Percentiles rank a stretch among this genome's conserved stretches.
Conservation (phyloP, 2,797 vertebrate genomes). For the Hoplostethus atlanticus region DNA sequence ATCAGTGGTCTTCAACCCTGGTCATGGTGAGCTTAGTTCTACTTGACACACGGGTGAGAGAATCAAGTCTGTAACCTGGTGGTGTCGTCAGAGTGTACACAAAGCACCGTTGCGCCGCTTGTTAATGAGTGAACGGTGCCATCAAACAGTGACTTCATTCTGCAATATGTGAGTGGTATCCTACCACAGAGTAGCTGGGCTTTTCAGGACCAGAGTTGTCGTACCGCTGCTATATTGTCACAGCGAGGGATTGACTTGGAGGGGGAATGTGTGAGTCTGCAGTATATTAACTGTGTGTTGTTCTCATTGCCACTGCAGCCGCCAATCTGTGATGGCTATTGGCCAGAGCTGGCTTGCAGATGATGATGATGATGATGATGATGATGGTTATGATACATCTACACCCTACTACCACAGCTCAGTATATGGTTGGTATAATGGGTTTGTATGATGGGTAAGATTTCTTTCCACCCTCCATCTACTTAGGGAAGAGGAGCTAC, state of each 20-base stretch:
- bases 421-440: slow-evolving; percentile 99
- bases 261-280: slow-evolving; percentile 80
- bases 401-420: slow-evolving; percentile 99
- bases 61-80: slow-evolving; percentile 13
- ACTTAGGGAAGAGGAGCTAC: slow-evolving; percentile 80
- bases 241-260: slow-evolving; percentile 79
- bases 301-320: slow-evolving; percentile 99
- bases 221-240: slow-evolving; percentile 67
- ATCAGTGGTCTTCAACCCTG: slow-evolving; percentile 79
- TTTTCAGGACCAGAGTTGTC: slow-evolving; percentile 83
- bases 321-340: slow-evolving; percentile 99
- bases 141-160: slow-evolving; percentile 25
- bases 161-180: slow-evolving; percentile 30
- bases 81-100: too few relatives aligned
- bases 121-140: too few relatives aligned
- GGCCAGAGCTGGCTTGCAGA: slow-evolving; percentile 98
- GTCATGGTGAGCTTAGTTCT: slow-evolving; percentile 71
- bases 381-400: slow-evolving; percentile 98
- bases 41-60: slow-evolving; percentile 31
- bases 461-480: slow-evolving; percentile 93
- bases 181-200: slow-evolving; percentile 32
- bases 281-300: slow-evolving; percentile 97
- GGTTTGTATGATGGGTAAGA: slow-evolving; percentile 99
- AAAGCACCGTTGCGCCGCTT: too few relatives aligned
- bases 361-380: slow-evolving; percentile 72